Conservation (phyloP, 2,797 vertebrate species). For the Valencia hispanica region DNA sequence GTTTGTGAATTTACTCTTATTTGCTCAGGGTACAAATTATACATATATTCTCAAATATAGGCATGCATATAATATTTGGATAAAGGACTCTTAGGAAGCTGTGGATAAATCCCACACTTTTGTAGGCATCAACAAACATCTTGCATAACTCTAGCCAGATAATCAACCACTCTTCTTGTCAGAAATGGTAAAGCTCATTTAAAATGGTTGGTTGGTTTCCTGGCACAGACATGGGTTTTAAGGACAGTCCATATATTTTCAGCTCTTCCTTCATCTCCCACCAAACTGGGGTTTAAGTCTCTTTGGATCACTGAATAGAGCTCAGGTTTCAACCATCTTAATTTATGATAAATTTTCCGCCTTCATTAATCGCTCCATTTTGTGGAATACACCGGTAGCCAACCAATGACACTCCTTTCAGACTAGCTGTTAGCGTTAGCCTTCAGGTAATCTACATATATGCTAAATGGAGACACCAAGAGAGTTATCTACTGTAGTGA, state of each 20-base stretch:
- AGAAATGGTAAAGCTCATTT: too few relatives aligned
- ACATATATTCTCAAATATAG: too few relatives aligned
- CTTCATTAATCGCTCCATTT: too few relatives aligned
- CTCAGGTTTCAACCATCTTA: background rate
- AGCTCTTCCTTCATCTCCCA: background rate
- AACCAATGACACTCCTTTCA: background rate
- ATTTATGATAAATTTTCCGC: background rate
- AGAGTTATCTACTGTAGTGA: background rate
- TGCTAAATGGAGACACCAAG: background rate
- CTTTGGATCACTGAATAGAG: background rate
- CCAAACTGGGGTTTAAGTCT: background rate
- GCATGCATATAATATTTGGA: background rate
- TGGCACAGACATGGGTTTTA: background rate
- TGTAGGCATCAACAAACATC: background rate
- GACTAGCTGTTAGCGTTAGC: background rate
- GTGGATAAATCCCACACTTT: background rate
- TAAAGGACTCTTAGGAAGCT: background rate
- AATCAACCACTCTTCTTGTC: background rate
- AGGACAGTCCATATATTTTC: background rate
- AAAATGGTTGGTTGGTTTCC: background rate
- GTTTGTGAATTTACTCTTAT: too few relatives aligned
- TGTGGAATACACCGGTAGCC: background rate
- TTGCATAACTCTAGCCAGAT: too few relatives aligned
- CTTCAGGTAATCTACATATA: background rate
- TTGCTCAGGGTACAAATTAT: too few relatives aligned